phyloP scores from a whole-genome alignment of 2,113 vertebrate genomes.

The Elanus axillaris region DNA sequence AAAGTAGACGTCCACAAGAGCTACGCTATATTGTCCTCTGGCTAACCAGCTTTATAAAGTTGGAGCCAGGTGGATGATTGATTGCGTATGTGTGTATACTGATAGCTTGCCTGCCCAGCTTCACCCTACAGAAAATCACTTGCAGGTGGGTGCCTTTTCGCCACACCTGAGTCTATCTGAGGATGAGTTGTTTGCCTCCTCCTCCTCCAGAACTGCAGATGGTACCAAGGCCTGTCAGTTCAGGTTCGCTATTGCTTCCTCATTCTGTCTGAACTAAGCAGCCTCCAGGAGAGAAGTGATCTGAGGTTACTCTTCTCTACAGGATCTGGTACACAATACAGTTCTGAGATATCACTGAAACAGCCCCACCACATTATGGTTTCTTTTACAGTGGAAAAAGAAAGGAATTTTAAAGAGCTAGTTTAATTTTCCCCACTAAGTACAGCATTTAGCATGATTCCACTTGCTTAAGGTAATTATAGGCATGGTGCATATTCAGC shows the following conservation, averaged over 20 bases:
- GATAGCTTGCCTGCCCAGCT: neutral
- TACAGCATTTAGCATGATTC: neutral
- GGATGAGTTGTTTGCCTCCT: neutral
- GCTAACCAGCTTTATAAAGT: neutral
- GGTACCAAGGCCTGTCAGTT: neutral
- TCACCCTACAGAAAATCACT: neutral
- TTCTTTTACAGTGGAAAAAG: neutral
- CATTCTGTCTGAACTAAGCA: neutral
- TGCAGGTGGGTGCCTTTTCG: neutral
- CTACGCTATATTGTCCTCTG: rapidly evolving
- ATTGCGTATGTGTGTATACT: neutral
- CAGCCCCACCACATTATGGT: too few species aligned
- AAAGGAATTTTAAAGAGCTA: neutral
- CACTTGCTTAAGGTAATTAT: neutral
- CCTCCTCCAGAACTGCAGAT: neutral
- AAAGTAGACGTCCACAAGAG: neutral
- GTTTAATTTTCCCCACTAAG: neutral
- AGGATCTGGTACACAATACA: neutral
- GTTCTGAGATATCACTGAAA: neutral
- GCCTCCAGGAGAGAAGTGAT: neutral
- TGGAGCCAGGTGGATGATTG: neutral
- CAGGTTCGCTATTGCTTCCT: neutral
- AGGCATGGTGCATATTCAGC: neutral
- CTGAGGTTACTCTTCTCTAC: neutral
- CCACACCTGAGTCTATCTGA: neutral